phyloP scores from a whole-genome alignment of 64 coral and sea anemone species.

The Cladopsammia gracilis region DNA sequence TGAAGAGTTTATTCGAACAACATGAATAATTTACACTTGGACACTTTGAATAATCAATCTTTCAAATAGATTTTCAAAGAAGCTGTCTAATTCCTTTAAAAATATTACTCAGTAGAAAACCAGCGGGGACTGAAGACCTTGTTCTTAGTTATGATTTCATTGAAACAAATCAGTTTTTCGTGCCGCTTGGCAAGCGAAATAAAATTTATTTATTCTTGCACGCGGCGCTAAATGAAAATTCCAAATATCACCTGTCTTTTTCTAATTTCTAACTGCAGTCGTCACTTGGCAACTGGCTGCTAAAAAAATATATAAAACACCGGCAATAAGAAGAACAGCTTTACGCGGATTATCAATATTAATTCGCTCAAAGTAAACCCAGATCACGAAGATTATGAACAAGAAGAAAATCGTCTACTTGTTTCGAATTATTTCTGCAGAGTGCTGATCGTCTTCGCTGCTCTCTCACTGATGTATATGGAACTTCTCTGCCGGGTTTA shows the following conservation, averaged over 20 bases:
- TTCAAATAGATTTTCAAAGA: background rate
- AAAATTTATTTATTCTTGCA: no score
- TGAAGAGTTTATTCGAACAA: background rate
- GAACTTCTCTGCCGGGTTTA: conserved; percentile 35
- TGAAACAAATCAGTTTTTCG: no score
- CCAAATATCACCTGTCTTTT: background rate
- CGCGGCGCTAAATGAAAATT: background rate
- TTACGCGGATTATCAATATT: background rate
- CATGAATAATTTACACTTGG: conserved; percentile 16
- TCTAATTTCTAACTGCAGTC: background rate
- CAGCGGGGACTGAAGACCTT: background rate
- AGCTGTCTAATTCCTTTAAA: background rate
- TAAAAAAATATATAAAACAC: background rate
- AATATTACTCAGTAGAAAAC: background rate
- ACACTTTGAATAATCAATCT: background rate
- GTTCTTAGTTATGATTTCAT: no score
- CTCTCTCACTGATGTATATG: conserved; percentile 79
- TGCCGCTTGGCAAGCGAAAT: no score
- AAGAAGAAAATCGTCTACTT: conserved; percentile 90
- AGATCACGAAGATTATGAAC: conserved; percentile 91
- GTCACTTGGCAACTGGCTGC: conserved; percentile 18
- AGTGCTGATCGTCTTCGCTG: conserved; percentile 86
- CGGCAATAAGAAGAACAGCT: background rate
- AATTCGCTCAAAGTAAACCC: conserved; percentile 71
- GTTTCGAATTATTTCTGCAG: conserved; percentile 89